Base-by-base conservation (phyloP, 2,113 vertebrate species). In the Cranoglanis bouderius region DNA sequence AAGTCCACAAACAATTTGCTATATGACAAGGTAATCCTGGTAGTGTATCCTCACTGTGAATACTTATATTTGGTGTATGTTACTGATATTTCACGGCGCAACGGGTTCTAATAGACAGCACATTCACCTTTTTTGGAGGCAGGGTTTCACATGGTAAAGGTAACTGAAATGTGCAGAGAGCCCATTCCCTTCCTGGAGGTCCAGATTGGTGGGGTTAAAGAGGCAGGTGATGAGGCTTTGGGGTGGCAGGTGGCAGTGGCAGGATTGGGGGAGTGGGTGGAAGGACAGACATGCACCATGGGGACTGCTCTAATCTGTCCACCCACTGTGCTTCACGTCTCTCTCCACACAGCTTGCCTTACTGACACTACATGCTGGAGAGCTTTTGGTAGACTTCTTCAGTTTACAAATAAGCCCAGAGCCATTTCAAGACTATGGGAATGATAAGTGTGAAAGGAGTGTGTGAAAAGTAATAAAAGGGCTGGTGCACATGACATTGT, bases 201-300 rank as follows among this genome's bases (percentile, higher is more conserved):
- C 88, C 83, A 88, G 88, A 88, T 82, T 89, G 85, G 82, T 87
- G 84, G 75, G 85, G 91, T 85, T 84, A 84, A 87, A 85, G 80
- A 88, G 86, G 86, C 75, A 78, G 51, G 83, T 89, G 90, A 65
- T 84, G 91, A 88, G 85, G 90, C 88, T 89, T 93, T 82, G 84
- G 90, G 90, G 89, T 93, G 94, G 95, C 94, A 96, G 96, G 94
- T 95, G 94, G 94, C 88, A 92, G 75, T 82, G 89, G 87, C 87
- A 91, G 92, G 61, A 84, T 77, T 26, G 38, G 92, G 89, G 93
- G 75, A 90, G 90, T 90, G 93, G 88, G 90, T 86, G 92, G 90
- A 90, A 65, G 90, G 91, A 90, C 89, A 93, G 92, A 88, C 88
- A 88, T 90, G 90, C 91, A 85, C 93, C 90, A 88, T 89, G 90